Evolutionary conservation across 2,888 invertebrate genomes (phyloP), one percentile per base, ranked within the genome.

Genomic region (Cephus pulcher): DNA sequence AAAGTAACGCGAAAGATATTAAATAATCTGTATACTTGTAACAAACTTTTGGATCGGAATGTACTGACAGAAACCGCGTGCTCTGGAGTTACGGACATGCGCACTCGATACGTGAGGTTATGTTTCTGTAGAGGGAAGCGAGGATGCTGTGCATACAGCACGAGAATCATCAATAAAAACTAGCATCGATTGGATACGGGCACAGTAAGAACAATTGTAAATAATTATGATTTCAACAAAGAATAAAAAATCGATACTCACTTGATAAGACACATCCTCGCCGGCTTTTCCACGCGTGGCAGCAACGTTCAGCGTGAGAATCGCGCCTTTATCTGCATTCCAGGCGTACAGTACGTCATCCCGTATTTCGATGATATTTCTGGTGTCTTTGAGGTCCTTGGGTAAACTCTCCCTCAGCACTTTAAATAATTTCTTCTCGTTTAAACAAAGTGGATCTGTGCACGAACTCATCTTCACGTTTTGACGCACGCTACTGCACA

Each of bases 321-420:
- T 92, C 89, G 95, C 95, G 87, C 93, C 94, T 89, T 95, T 94
- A 78, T 93, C 91, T 1, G 93, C 92, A 88, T 95, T 94, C 96
- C 95, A 96, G 84, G 94, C 93, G 87, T 94, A 96, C 78, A 95
- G 91, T 84, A 95, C 93, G 90, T 95, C 94, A 84, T 95, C 95
- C 80, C 93, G 93, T 77, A 95, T 93, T 85, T 94, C 94, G 37
- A 95, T 89, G 83, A 95, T 93, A 91, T 95, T 95, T 80, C 93
- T 92, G 83, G 95, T 93, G 85, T 94, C 95, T 80, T 92, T 93
- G 81, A 91, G 92, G 37, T 92, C 92, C 85, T 94, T 93, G 74
- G 93, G 92, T 40, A 95, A 89, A 85, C 93, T 92, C 71, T 93
- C 92, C 84, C 93, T 93, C 76, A 95, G 86, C 82, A 93, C 94